Conservation (phyloP, 2,113 vertebrate species). For the Engystomops pustulosus region DNA sequence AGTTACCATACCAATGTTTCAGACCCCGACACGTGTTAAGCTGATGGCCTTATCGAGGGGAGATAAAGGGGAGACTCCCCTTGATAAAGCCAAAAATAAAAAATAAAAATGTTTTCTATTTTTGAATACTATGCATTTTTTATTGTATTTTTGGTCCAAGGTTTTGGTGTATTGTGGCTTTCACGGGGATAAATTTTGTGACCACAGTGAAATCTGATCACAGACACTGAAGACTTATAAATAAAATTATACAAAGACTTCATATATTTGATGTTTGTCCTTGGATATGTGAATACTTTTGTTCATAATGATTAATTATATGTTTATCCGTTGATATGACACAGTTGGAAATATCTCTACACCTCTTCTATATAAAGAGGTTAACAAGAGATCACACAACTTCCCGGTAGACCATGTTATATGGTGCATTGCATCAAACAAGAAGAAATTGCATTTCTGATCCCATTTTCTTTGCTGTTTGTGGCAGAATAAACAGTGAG, state of each 20-base stretch:
- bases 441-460: conserved; percentile 50
- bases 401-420: conserved; percentile 48
- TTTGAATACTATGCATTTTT: too few species aligned
- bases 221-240: too few species aligned
- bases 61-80: too few species aligned
- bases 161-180: too few species aligned
- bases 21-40: too few species aligned
- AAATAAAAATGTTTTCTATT: too few species aligned
- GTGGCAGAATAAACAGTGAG: conserved; percentile 60
- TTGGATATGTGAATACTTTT: not conserved
- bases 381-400: conserved; percentile 44
- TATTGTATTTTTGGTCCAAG: too few species aligned
- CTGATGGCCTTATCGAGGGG: too few species aligned
- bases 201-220: too few species aligned
- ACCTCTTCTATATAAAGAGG: conserved; percentile 18
- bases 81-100: too few species aligned
- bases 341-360: not conserved
- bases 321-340: not conserved
- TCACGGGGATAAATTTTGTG: too few species aligned
- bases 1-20: too few species aligned
- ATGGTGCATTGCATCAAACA: conserved; percentile 54
- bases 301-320: not conserved
- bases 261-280: not conserved
- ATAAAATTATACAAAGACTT: not conserved
- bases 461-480: conserved; percentile 58